Base-by-base conservation (phyloP, 2,113 vertebrate species). In the Erpornis zantholeuca region DNA sequence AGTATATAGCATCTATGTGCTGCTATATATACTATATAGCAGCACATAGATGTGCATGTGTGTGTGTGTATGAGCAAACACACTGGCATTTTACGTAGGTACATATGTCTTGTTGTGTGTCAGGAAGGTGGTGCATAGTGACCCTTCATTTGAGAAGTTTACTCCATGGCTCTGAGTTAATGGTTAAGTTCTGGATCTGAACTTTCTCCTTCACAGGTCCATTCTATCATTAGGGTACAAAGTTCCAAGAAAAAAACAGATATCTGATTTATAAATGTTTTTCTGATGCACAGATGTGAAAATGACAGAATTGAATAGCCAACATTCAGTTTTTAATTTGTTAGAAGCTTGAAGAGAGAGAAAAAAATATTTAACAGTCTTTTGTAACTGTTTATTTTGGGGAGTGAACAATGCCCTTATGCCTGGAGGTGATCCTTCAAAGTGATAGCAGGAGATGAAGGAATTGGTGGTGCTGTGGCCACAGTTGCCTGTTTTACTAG, bases 371-470 rank as follows among this genome's bases (percentile, higher is more conserved):
- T 72, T 78, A 82, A 44, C 29, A 42, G 23, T 59, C 21, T 94
- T 91, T 54, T 63, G 20, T 66, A n/a, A 59, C 27, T 53, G 82
- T 90, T 92, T 70, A 23, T 84, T 90, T 63, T 40, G 15, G 65
- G 42, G 73, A 91, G 35, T 53, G 70, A 97, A 59, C 25, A 91
- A 92, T 71, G 61, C 53, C 47, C 66, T 85, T 31, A 35, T 87
- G 84, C 82, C 91, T 87, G 75, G 75, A 90, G 73, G 91, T 93
- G 54, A 92, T 95, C 54, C 23, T 90, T 92, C 71, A 95, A 70
- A 91, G 50, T 57, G 35, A 94, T 80, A 35, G 57, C 70, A 91
- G n/a, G 44, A 92, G 73, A 76, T 72, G 75, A 91, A 93, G 83
- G 93, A 94, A 88, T 57, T 10, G 1, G 78, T 85, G 50, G 21